phyloP scores from a whole-genome alignment of 2,888 invertebrate species.

The Eupithecia insigniata region DNA sequence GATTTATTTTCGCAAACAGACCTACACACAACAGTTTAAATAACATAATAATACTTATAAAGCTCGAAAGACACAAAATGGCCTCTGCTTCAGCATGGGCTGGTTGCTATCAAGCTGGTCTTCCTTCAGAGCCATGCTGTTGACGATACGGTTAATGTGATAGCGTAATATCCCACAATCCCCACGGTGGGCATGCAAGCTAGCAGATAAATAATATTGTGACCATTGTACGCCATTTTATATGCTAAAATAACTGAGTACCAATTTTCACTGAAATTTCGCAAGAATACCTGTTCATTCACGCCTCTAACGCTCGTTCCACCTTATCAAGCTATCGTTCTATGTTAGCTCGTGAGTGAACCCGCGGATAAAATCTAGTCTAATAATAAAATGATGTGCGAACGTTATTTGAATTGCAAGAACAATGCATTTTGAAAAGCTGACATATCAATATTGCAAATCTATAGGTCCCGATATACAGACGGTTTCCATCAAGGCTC shows the following conservation, averaged over 20 bases:
- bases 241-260: background rate
- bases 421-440: constrained; percentile 25
- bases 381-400: background rate
- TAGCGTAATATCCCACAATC: too few species aligned
- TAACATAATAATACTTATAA: too few species aligned
- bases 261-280: background rate
- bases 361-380: background rate
- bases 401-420: background rate
- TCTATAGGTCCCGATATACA: constrained; percentile 27
- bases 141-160: too few species aligned
- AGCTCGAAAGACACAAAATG: too few species aligned
- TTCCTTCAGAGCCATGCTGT: too few species aligned
- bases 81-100: too few species aligned
- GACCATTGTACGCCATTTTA: background rate
- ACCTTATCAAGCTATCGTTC: background rate
- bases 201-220: too few species aligned
- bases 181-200: too few species aligned
- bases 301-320: background rate
- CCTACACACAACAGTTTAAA: too few species aligned
- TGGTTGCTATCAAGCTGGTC: too few species aligned
- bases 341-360: background rate
- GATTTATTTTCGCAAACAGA: too few species aligned
- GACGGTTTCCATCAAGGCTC: constrained; percentile 11
- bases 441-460: constrained; percentile 23
- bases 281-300: too few species aligned